Percentiles rank a stretch among this genome's conserved stretches.
Conservation (phyloP, 2,888 invertebrate species). For the Physocephala rufipes region DNA sequence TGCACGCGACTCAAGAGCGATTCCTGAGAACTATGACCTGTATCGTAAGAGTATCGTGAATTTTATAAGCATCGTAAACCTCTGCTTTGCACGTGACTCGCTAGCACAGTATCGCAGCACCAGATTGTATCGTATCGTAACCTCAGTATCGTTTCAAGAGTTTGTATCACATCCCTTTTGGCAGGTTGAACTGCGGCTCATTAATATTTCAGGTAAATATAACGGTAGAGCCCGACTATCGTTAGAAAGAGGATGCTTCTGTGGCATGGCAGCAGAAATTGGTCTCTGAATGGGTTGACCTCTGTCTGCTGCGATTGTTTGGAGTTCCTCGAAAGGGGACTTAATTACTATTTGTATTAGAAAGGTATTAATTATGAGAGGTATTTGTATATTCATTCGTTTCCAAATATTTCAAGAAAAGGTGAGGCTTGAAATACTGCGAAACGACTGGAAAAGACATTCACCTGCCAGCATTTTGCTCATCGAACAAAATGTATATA, state of each 20-base stretch:
- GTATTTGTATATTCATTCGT: neutral
- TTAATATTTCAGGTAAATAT: constrained; percentile 36
- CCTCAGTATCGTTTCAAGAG: neutral
- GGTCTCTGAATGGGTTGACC: constrained; percentile 9
- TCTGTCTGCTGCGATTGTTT: constrained; percentile 35
- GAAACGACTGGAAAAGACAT: neutral
- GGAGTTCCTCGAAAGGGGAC: constrained; percentile 46
- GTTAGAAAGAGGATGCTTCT: constrained; percentile 26
- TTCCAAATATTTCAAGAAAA: constrained; percentile 4
- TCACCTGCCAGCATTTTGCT: neutral
- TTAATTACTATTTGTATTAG: constrained; percentile 55
- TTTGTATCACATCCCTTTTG: constrained; percentile 17
- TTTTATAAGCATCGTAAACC: too few relatives aligned
- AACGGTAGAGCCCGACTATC: constrained; percentile 25
- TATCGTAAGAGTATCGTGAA: too few relatives aligned
- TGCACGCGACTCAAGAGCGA: constrained; percentile 22
- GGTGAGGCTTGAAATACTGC: neutral
- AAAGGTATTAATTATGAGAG: constrained; percentile 27
- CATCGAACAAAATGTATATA: constrained; percentile 12
- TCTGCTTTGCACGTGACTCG: too few relatives aligned
- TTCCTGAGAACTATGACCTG: too few relatives aligned
- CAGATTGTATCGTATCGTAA: neutral
- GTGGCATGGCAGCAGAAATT: constrained; percentile 14
- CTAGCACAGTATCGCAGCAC: too few relatives aligned
- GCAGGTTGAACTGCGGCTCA: constrained; percentile 38